Conservation (phyloP, 1,140 invertebrate genomes). For the Philotrypesis tridentata region DNA sequence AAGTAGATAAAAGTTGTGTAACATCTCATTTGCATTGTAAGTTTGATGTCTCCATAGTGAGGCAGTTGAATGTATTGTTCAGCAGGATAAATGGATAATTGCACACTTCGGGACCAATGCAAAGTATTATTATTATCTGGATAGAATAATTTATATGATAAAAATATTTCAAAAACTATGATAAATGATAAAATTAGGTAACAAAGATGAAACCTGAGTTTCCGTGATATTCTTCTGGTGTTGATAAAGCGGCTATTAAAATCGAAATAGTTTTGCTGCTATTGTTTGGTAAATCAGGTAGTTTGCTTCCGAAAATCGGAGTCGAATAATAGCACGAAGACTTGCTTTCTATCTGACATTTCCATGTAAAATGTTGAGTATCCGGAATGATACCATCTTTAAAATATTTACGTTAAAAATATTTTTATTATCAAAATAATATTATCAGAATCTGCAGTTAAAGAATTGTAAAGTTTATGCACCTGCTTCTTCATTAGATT, state of each 20-base stretch:
- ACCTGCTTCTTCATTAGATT: slow-evolving; percentile 61
- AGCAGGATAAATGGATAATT: slow-evolving; percentile 57
- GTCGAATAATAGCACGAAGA: slow-evolving; percentile 64
- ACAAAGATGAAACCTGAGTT: slow-evolving; percentile 1
- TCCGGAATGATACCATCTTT: slow-evolving; percentile 61
- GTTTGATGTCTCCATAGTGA: slow-evolving; percentile 80
- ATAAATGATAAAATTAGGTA: not conserved
- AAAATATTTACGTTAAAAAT: slow-evolving; percentile 41
- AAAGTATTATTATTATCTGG: slow-evolving; percentile 55
- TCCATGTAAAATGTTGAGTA: slow-evolving; percentile 66
- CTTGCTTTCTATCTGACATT: slow-evolving; percentile 64
- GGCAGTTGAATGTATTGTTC: slow-evolving; percentile 82
- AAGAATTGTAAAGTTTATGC: not conserved
- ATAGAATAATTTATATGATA: not conserved
- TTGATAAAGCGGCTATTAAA: slow-evolving; percentile 58
- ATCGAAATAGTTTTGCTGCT: slow-evolving; percentile 51
- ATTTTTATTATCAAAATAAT: slow-evolving; percentile 11
- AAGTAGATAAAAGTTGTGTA: slow-evolving; percentile 77
- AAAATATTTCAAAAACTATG: not conserved
- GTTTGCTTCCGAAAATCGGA: slow-evolving; percentile 62
- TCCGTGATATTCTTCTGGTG: slow-evolving; percentile 31
- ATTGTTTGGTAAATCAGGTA: slow-evolving; percentile 61
- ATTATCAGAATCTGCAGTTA: not conserved
- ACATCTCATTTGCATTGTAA: slow-evolving; percentile 76
- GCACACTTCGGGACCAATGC: slow-evolving; percentile 66